Evolutionary conservation across 1,140 invertebrate genomes (phyloP).

Genomic region (Achroia grisella): DNA sequence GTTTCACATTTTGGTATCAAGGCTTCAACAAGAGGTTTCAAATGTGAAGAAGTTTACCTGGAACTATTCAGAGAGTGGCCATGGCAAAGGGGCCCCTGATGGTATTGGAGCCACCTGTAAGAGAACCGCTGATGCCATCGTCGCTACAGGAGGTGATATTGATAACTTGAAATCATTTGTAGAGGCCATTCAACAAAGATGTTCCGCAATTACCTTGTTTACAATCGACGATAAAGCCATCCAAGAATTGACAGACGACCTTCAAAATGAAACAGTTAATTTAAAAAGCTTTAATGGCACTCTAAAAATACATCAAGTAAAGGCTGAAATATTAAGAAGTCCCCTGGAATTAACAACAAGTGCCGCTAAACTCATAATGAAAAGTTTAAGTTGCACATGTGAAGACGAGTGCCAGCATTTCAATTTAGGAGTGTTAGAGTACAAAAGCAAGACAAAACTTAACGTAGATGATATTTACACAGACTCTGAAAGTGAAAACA

Average conservation of each 20-base stretch:
- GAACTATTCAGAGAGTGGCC: constrained; percentile 17
- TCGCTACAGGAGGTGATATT: no score
- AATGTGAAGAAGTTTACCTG: constrained; percentile 5
- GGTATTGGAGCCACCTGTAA: constrained; percentile 11
- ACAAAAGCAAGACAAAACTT: no score
- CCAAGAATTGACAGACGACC: background rate
- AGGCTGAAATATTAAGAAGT: no score
- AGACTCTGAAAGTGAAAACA: no score
- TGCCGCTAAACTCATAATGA: background rate
- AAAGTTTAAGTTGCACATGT: background rate
- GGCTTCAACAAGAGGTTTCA: constrained; percentile 7
- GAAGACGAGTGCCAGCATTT: background rate
- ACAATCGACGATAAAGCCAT: background rate
- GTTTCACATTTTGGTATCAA: constrained; percentile 9
- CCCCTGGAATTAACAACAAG: background rate
- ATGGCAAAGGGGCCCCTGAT: constrained; percentile 20
- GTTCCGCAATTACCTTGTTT: no score
- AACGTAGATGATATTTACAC: no score
- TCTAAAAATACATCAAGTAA: background rate
- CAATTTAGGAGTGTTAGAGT: no score
- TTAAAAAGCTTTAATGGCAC: background rate
- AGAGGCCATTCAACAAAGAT: no score
- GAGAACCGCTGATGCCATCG: constrained; percentile 5
- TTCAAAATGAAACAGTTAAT: no score
- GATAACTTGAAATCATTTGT: no score